phyloP scores from a whole-genome alignment of 2,888 invertebrate species.

The Pollenia griseotomentosa region DNA sequence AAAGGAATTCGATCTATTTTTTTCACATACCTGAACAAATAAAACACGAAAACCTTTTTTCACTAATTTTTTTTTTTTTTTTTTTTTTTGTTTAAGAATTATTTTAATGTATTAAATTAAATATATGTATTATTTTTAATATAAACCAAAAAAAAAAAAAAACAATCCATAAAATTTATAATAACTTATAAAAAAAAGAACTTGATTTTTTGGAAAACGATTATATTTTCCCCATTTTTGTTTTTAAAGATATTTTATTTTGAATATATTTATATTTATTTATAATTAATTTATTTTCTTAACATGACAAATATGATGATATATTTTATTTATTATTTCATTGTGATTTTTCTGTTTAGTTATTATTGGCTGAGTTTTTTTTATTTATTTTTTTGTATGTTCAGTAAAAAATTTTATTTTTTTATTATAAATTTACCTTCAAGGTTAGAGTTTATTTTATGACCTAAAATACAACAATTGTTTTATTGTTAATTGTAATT shows the following conservation, averaged over 20 bases:
- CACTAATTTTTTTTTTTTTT: no score
- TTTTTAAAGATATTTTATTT: constrained; percentile 51
- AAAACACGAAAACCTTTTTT: constrained; percentile 65
- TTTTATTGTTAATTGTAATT: constrained; percentile 45
- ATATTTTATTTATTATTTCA: constrained; percentile 56
- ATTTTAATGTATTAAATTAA: neutral
- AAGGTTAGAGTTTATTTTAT: constrained; percentile 54
- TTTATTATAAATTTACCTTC: constrained; percentile 39
- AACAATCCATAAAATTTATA: constrained; percentile 53
- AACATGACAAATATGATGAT: constrained; percentile 70
- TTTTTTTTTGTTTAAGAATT: no score
- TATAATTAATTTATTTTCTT: constrained; percentile 64
- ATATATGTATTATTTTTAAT: constrained; percentile 31
- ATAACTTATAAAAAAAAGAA: constrained; percentile 61
- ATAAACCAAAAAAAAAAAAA: constrained; percentile 59
- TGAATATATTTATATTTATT: constrained; percentile 55
- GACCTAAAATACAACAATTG: constrained; percentile 68
- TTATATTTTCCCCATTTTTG: constrained; percentile 24
- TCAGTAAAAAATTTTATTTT: constrained; percentile 71
- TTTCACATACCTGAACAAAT: neutral
- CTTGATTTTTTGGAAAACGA: constrained; percentile 60
- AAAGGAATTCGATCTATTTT: no score
- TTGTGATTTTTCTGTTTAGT: constrained; percentile 46
- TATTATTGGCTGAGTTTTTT: constrained; percentile 50
- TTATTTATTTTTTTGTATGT: constrained; percentile 63